Conservation (phyloP, 2,113 vertebrate species). For the Colinus virginianus region DNA sequence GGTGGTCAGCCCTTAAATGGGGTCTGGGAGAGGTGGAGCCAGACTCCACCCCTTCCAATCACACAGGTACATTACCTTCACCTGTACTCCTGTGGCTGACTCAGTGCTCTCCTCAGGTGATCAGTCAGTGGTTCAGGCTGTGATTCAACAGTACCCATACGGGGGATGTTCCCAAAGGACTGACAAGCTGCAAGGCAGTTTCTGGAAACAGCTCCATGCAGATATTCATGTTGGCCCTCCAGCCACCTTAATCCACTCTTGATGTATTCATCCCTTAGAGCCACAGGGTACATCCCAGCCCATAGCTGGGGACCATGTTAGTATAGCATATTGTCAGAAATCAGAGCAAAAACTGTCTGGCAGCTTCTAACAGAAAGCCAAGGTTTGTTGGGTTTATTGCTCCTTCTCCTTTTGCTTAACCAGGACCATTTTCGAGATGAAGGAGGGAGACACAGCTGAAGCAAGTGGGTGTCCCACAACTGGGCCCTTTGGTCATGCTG, state of each 20-base stretch:
- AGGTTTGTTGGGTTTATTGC: not conserved
- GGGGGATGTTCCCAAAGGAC: not conserved
- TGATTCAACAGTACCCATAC: no score
- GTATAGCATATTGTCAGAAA: conserved; percentile 9
- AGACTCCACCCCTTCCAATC: no score
- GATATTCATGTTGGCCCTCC: not conserved
- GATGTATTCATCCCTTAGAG: not conserved
- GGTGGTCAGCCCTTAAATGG: no score
- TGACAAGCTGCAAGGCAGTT: not conserved
- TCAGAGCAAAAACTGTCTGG: conserved; percentile 15
- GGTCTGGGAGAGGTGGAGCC: no score
- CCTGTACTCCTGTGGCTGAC: no score
- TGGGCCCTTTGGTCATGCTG: not conserved
- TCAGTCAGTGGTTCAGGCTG: no score
- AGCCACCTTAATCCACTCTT: not conserved
- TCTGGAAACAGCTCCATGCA: not conserved
- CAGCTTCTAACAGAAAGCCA: not conserved
- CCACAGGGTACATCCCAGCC: not conserved
- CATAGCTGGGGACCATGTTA: no score
- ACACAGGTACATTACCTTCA: no score
- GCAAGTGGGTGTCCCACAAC: not conserved
- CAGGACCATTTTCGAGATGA: not conserved
- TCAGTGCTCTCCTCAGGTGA: no score
- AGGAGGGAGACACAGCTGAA: not conserved
- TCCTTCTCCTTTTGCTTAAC: conserved; percentile 37